Percentiles rank a stretch among this genome's conserved stretches.
Evolutionary conservation across 2,113 vertebrate species (phyloP).

Genomic region (Tinamus guttatus): DNA sequence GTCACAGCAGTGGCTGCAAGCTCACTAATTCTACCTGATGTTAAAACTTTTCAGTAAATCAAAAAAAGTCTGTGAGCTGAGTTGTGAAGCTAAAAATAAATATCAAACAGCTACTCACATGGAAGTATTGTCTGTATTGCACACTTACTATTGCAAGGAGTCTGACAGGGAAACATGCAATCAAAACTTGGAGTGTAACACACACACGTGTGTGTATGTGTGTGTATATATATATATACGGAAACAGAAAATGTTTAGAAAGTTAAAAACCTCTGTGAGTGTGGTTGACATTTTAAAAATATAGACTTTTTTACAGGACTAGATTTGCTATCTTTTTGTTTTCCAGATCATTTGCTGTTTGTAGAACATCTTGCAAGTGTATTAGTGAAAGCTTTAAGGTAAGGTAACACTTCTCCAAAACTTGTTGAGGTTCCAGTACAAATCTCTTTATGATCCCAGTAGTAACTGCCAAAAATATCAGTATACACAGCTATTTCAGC

Average conservation of each 20-base stretch:
- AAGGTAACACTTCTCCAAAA: neutral
- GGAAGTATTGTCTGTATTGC: accelerated
- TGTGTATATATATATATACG: neutral
- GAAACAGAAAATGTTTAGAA: neutral
- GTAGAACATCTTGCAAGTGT: neutral
- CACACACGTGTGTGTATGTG: too few relatives aligned
- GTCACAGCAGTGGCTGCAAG: neutral
- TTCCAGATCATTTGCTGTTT: neutral
- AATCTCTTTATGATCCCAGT: neutral
- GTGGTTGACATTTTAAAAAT: neutral
- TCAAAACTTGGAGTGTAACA: neutral
- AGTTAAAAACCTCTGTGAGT: accelerated
- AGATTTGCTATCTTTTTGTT: neutral
- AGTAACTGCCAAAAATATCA: neutral
- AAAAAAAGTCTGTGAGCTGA: neutral
- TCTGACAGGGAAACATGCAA: neutral
- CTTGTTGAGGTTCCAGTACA: neutral
- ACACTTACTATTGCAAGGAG: too few relatives aligned
- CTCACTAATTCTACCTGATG: accelerated
- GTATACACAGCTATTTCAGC: neutral
- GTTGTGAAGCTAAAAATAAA: neutral
- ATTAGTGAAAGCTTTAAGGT: neutral
- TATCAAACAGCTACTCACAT: accelerated
- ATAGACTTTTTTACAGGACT: neutral
- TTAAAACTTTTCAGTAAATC: neutral